Conservation (phyloP, 2,113 vertebrate species). For the Laticauda colubrina region DNA sequence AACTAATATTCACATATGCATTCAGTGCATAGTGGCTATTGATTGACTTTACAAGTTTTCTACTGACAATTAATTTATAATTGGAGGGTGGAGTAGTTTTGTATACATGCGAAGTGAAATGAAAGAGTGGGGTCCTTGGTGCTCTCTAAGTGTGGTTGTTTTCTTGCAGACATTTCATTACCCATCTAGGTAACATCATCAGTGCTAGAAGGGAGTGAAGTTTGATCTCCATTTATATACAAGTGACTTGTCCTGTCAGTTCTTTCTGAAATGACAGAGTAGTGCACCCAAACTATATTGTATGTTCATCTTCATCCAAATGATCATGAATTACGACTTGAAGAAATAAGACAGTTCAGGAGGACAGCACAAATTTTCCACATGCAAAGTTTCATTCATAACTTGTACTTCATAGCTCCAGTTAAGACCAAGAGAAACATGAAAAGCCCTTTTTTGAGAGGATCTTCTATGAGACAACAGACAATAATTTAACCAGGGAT, state of each 20-base stretch:
- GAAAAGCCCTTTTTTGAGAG: background rate
- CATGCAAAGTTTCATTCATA: background rate
- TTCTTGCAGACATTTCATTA: too few relatives aligned
- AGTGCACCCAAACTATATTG: background rate
- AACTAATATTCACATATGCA: background rate
- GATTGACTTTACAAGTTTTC: background rate
- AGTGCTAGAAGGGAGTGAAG: too few relatives aligned
- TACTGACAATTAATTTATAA: background rate
- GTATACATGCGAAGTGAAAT: background rate
- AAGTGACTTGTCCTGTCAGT: too few relatives aligned
- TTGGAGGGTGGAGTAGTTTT: background rate
- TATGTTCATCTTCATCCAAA: background rate
- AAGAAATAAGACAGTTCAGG: background rate
- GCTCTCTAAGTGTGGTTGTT: too few relatives aligned
- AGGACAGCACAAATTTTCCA: background rate
- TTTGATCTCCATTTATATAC: too few relatives aligned
- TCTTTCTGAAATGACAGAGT: background rate
- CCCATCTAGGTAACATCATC: too few relatives aligned
- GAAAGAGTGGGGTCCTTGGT: background rate
- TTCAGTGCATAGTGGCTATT: background rate
- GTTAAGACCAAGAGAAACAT: background rate
- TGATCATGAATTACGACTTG: background rate
- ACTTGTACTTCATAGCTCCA: background rate
- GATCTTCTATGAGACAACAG: background rate
- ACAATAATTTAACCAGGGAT: background rate